Evolutionary conservation across 1,140 invertebrate genomes (phyloP).

Genomic region (Drosophila sp.): DNA sequence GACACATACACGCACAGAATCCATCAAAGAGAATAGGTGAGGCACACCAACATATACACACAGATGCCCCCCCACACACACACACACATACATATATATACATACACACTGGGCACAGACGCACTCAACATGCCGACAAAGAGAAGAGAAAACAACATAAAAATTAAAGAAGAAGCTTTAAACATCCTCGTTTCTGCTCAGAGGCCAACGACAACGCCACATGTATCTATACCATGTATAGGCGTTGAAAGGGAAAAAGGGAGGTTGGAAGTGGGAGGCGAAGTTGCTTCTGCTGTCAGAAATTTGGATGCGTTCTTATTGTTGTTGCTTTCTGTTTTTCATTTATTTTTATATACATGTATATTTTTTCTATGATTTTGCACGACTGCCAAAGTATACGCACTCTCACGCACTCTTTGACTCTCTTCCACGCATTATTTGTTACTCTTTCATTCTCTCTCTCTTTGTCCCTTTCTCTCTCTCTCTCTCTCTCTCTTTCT

Average conservation of each 20-base stretch:
- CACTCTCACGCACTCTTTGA: slow-evolving; percentile 68
- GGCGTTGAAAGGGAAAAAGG: neutral
- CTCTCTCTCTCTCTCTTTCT: slow-evolving; percentile 33
- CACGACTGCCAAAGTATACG: slow-evolving; percentile 63
- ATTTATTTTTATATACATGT: slow-evolving; percentile 23
- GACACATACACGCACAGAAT: slow-evolving; percentile 52
- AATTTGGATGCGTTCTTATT: slow-evolving; percentile 45
- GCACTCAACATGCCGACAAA: slow-evolving; percentile 58
- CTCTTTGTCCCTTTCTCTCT: slow-evolving; percentile 43
- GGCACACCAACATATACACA: slow-evolving; percentile 47
- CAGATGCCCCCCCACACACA: slow-evolving; percentile 35
- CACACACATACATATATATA: slow-evolving; percentile 41
- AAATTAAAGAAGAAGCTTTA: slow-evolving; percentile 83
- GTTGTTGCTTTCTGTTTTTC: slow-evolving; percentile 27
- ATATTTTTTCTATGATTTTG: slow-evolving; percentile 59
- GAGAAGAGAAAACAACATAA: slow-evolving; percentile 82
- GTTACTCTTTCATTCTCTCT: slow-evolving; percentile 31
- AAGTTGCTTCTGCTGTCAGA: slow-evolving; percentile 25
- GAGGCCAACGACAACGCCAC: slow-evolving; percentile 45
- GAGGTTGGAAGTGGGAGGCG: neutral
- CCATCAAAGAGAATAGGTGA: slow-evolving; percentile 75
- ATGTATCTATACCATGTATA: slow-evolving; percentile 40
- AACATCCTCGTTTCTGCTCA: slow-evolving; percentile 64
- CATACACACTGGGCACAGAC: slow-evolving; percentile 38
- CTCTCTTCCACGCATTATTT: slow-evolving; percentile 30